These are phyloP conservation scores for Cryptosula pallasiana DNA, from an alignment of 2,888 invertebrate species.

Conservation along the genomic window DNA sequence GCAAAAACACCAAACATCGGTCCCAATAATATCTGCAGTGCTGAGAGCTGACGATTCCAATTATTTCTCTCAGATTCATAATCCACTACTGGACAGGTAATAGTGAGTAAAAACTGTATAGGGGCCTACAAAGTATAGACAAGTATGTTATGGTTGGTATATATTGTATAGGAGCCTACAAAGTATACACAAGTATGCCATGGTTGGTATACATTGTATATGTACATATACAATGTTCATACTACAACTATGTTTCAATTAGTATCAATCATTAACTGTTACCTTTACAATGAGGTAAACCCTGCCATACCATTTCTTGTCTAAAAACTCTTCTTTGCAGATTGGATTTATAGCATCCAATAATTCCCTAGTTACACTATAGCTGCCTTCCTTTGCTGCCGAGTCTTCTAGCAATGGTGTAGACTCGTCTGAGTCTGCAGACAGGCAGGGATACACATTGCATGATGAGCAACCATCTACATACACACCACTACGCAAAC, in stretches of 20 bases:
- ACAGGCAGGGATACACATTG: no score
- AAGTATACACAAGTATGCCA: no score
- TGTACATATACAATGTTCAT: constrained; percentile 56
- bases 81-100: constrained; percentile 61
- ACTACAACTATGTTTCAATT: no score
- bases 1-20: constrained; percentile 54
- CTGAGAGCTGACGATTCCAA: constrained; percentile 61
- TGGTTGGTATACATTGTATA: constrained; percentile 56
- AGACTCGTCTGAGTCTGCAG: no score
- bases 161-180: constrained; percentile 57
- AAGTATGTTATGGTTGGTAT: constrained; percentile 58
- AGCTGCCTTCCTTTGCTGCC: no score
- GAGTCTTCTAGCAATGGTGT: no score
- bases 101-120: constrained; percentile 56
- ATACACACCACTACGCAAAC: no score
- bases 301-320: constrained; percentile 43
- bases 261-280: constrained; percentile 3
- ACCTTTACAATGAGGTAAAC: constrained; percentile 54
- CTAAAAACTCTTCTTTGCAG: constrained; percentile 51
- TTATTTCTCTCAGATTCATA: constrained; percentile 55
- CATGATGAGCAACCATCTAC: no score
- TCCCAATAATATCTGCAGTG: constrained; percentile 57
- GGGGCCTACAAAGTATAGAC: constrained; percentile 56
- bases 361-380: constrained; percentile 33
- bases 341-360: constrained; percentile 42